phyloP scores from a whole-genome alignment of 2,113 vertebrate genomes.

The Odontesthes bonariensis region DNA sequence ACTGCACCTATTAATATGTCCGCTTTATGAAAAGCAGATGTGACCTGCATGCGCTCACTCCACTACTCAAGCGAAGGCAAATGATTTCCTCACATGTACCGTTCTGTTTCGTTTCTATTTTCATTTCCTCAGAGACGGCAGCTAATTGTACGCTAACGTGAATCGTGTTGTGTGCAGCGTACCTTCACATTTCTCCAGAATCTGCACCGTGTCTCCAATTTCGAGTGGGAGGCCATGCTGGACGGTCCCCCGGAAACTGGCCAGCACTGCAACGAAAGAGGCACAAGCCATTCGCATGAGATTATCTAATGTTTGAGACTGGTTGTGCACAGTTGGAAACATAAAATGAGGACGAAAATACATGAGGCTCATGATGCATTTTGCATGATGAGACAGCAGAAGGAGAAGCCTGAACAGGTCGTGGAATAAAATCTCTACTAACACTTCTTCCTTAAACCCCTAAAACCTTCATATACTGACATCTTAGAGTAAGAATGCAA shows the following conservation, averaged over 20 bases:
- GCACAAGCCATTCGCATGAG: conserved; percentile 43
- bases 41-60: background rate
- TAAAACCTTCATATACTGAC: too few species aligned
- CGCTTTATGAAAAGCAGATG: conserved; percentile 7
- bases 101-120: background rate
- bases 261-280: conserved; percentile 89
- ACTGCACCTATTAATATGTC: background rate
- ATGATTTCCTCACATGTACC: background rate
- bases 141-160: background rate
- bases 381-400: too few species aligned
- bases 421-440: too few species aligned
- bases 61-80: conserved; percentile 15
- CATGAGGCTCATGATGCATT: conserved; percentile 6
- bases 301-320: conserved; percentile 1
- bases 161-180: conserved; percentile 33
- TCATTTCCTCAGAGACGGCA: background rate
- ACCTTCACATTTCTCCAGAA: conserved; percentile 98
- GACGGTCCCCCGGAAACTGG: conserved; percentile 94
- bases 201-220: conserved; percentile 98
- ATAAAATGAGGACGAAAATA: background rate
- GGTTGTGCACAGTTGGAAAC: background rate
- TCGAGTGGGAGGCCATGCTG: conserved; percentile 94
- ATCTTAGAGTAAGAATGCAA: too few species aligned
- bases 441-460: too few species aligned
- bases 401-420: too few species aligned